Conservation (phyloP, 2,888 invertebrate genomes). For the Muscina levida region DNA sequence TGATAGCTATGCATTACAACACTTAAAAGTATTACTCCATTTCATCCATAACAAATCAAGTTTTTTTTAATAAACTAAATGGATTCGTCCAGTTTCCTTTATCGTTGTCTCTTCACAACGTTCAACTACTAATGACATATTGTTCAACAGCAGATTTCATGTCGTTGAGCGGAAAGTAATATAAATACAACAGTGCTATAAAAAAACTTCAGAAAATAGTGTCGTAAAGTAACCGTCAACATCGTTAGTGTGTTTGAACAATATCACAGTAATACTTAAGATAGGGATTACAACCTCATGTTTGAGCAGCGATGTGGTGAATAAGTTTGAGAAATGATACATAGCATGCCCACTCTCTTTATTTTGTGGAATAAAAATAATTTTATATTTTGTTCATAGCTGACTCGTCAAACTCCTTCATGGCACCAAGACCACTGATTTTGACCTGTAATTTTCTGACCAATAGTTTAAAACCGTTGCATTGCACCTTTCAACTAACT, state of each 20-base stretch:
- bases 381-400: no score
- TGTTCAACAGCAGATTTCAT: conserved; percentile 13
- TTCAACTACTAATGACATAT: conserved; percentile 16
- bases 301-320: background rate
- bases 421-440: no score
- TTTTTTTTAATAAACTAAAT: conserved; percentile 31
- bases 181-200: conserved; percentile 40
- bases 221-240: conserved; percentile 22
- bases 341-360: no score
- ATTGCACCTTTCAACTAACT: no score
- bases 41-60: conserved; percentile 37
- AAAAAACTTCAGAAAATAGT: conserved; percentile 37
- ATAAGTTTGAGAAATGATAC: no score
- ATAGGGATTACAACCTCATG: conserved; percentile 26
- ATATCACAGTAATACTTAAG: no score
- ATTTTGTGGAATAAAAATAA: no score
- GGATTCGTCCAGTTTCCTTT: conserved; percentile 32
- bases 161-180: conserved; percentile 41
- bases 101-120: conserved; percentile 1
- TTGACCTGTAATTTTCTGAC: no score
- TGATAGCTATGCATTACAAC: background rate
- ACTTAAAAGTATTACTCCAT: background rate
- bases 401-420: no score
- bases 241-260: conserved; percentile 4
- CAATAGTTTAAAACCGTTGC: no score